These are phyloP conservation scores for Tipula unca DNA, from an alignment of 2,888 invertebrate species.

Conservation along the genomic window DNA sequence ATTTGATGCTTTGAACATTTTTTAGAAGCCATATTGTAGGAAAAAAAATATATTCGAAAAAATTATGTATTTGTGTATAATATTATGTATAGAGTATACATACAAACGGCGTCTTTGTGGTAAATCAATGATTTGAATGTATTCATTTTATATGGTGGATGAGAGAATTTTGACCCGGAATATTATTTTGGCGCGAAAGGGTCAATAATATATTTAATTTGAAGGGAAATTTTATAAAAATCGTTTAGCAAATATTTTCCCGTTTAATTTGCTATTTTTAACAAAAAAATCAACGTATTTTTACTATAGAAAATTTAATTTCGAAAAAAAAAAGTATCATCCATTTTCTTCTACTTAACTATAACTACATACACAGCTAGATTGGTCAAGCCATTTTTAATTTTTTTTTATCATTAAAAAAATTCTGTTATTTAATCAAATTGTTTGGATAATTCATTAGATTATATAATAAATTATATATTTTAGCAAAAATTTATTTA, in stretches of 20 bases:
- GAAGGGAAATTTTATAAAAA: neutral
- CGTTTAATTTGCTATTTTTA: neutral
- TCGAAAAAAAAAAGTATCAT: neutral
- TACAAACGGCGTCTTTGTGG: slow-evolving; percentile 16
- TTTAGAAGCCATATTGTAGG: neutral
- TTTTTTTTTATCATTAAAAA: slow-evolving; percentile 17
- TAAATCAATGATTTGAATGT: neutral
- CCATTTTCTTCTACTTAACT: neutral
- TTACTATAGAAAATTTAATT: slow-evolving; percentile 26
- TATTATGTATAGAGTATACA: neutral
- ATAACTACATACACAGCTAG: neutral
- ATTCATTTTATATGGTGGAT: neutral
- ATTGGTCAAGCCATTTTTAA: slow-evolving; percentile 20
- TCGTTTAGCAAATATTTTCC: slow-evolving; percentile 25
- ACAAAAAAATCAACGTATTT: neutral
- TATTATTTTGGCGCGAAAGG: slow-evolving; percentile 21
- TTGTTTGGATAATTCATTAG: neutral
- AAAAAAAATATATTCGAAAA: neutral
- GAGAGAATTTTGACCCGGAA: slow-evolving; percentile 19
- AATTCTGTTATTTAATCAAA: slow-evolving; percentile 16
- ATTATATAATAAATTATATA: neutral
- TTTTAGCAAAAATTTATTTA: neutral
- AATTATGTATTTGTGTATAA: neutral
- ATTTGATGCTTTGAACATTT: neutral
- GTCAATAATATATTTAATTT: slow-evolving; percentile 20